A percentile compares a stretch with the other conserved stretches of the same genome.
Evolutionary conservation across 2,797 vertebrate species (phyloP).

Genomic region (Linurgus olivaceus): DNA sequence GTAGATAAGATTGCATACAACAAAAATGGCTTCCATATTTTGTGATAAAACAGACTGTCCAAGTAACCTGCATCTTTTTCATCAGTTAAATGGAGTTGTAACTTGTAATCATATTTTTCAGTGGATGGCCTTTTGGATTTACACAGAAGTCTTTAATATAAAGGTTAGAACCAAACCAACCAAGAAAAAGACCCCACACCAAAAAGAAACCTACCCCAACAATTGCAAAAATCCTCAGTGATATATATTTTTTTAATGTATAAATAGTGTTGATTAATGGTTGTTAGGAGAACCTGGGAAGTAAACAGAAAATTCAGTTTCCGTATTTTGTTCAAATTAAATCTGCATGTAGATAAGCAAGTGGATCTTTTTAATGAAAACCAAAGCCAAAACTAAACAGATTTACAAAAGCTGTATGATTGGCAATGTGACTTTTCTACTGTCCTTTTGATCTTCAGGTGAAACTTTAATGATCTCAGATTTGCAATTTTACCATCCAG

Average conservation of each 20-base stretch:
- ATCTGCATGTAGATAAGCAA: not conserved
- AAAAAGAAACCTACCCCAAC: not conserved
- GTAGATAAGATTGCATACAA: not conserved
- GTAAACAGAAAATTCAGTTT: not conserved
- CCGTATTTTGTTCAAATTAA: not conserved
- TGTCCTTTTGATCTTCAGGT: not conserved
- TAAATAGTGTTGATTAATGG: not conserved
- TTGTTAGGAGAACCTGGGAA: not conserved
- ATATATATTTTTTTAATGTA: not conserved
- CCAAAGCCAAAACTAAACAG: not conserved
- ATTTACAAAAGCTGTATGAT: not conserved
- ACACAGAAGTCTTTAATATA: not conserved
- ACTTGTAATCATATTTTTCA: not conserved
- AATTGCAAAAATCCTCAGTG: not conserved
- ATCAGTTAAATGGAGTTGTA: not conserved
- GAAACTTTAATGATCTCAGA: not conserved
- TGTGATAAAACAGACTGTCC: not conserved
- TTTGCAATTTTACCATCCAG: not conserved
- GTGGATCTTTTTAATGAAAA: not conserved
- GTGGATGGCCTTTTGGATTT: not conserved
- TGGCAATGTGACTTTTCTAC: not conserved
- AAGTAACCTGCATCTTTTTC: not conserved
- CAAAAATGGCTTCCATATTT: not conserved
- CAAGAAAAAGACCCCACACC: fast-evolving
- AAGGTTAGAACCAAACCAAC: not conserved